Evolutionary conservation across 1,140 invertebrate genomes (phyloP), one percentile per base, ranked within the genome.

Genomic region (Trichoplusia ni): DNA sequence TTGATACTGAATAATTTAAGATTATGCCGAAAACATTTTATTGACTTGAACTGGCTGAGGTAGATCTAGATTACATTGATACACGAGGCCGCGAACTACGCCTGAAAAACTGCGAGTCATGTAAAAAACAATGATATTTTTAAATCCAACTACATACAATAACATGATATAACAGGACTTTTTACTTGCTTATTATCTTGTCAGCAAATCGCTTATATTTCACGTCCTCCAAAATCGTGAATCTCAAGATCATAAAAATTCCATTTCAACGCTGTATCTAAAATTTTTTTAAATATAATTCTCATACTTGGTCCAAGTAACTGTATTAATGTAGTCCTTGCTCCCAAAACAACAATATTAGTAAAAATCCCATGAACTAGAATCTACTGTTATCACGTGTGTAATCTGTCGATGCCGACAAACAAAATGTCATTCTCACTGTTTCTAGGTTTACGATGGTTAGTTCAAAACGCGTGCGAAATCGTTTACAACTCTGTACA

Each of bases 401-500:
- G 31, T 54, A 14, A 58, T 44, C 54, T 38, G 38, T 31, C 25
- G 38, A 44, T 40, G 51, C 8, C 13, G 11, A 40, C 21, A 44
- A 58, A 42, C 37, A 58, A 18, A 56, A 27, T 58, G 25, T 44
- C 16, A 44, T 58, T 58, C 27, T 44, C 21, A 54, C 47, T 54
- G 49, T 64, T 64, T 64, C 21, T 64, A 64, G 61, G 61, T 64
- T 64, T 64, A 64, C 61, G 47, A 46, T 44, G 11, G 38, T 18
- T 37, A 64, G 62, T 37, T 56, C 25, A 47, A 29, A 33, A 53
- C 33, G 44, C 46, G 53, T 53, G 46, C 46, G 42, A 59, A 49
- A 42, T 66, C 18, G 25, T 35, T 38, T 47, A 31, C 54, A 23
- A 42, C 35, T 25, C 18, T 59, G 51, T 37, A 35, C 54, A 18